Evolutionary conservation across 2,113 vertebrate species (phyloP).

Genomic region (Tetraodon nigroviridis): DNA sequence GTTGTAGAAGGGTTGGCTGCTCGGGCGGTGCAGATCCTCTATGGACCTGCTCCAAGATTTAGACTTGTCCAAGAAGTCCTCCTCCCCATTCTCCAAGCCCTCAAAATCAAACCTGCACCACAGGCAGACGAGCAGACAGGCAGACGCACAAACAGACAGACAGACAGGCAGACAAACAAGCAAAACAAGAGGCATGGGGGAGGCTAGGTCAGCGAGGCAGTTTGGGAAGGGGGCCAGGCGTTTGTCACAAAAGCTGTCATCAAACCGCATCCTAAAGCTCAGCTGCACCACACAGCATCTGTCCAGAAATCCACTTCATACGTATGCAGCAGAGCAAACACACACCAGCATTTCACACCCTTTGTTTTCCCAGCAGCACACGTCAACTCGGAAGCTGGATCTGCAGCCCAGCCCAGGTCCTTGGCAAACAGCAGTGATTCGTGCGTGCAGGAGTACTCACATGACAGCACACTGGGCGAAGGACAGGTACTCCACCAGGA

Average conservation of each 20-base stretch:
- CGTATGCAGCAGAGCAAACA: constrained; percentile 42
- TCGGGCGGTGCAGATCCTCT: constrained; percentile 90
- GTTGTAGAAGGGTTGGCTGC: constrained; percentile 85
- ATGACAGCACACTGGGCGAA: constrained; percentile 94
- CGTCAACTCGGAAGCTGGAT: constrained; percentile 44
- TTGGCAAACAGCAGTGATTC: constrained; percentile 23
- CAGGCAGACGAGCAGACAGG: constrained; percentile 36
- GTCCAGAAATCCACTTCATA: constrained; percentile 40
- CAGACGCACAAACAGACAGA: constrained; percentile 30
- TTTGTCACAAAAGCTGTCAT: constrained; percentile 62
- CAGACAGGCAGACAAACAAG: constrained; percentile 55
- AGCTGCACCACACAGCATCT: constrained; percentile 36
- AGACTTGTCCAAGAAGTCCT: constrained; percentile 85
- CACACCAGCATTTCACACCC: constrained; percentile 33
- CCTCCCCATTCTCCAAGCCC: constrained; percentile 87
- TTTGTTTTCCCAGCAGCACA: constrained; percentile 31
- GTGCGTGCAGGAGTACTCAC: constrained; percentile 76
- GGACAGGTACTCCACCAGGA: constrained; percentile 94
- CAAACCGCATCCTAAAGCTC: constrained; percentile 58
- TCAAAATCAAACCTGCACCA: constrained; percentile 93
- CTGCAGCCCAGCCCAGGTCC: constrained; percentile 33
- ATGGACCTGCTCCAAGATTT: constrained; percentile 96
- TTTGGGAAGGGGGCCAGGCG: constrained; percentile 52
- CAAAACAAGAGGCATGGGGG: constrained; percentile 41
- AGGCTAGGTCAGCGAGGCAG: constrained; percentile 58